Evolutionary conservation across 2,888 invertebrate genomes (phyloP).

Genomic region (Alcis repandata): DNA sequence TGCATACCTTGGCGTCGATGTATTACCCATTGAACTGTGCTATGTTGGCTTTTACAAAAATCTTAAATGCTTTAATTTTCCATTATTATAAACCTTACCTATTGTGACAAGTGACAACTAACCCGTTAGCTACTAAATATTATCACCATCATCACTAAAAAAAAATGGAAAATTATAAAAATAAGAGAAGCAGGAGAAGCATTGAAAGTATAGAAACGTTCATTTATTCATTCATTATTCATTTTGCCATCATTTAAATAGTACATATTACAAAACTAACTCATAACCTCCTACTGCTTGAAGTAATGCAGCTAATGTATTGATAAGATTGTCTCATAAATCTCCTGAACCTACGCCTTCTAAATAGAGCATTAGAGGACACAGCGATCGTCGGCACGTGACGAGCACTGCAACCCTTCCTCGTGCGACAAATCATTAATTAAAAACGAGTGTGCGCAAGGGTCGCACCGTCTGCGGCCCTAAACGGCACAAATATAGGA

Average conservation of each 20-base stretch:
- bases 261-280: not conserved
- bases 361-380: slow-evolving; percentile 30
- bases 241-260: no score
- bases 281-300: not conserved
- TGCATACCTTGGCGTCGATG: not conserved
- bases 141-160: no score
- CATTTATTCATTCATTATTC: no score
- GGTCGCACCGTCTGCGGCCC: slow-evolving; percentile 37
- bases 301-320: slow-evolving; percentile 17
- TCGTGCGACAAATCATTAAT: slow-evolving; percentile 55
- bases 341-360: slow-evolving; percentile 25
- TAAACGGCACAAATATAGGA: slow-evolving; percentile 64
- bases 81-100: no score
- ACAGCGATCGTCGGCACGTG: slow-evolving; percentile 32
- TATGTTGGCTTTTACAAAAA: no score
- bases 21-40: not conserved
- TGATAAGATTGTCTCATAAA: slow-evolving; percentile 38
- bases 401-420: slow-evolving; percentile 50
- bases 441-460: slow-evolving; percentile 51
- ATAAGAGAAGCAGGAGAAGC: no score
- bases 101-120: no score
- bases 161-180: no score
- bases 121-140: no score
- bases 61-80: no score
- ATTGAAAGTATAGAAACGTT: no score